phyloP scores from a whole-genome alignment of 2,113 vertebrate genomes.

The Amblyornis subalaris region DNA sequence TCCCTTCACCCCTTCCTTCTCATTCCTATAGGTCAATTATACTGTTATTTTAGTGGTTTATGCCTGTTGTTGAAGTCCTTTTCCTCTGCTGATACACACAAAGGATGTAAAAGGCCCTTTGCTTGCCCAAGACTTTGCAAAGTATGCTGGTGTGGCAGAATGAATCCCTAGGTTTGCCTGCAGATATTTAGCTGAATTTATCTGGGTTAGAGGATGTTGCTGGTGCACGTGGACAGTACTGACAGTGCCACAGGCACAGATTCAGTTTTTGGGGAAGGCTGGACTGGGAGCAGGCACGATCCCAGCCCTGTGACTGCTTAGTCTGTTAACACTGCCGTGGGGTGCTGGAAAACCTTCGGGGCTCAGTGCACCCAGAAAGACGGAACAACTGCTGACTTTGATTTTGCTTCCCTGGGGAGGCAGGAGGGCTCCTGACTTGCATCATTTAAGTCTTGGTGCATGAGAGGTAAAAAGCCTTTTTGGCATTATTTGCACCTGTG shows the following conservation, averaged over 20 bases:
- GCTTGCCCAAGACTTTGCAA: background rate
- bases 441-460: background rate
- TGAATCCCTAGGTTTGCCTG: background rate
- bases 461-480: background rate
- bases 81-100: background rate
- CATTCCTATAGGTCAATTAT: background rate
- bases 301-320: background rate
- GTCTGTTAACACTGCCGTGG: background rate
- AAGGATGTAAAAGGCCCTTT: background rate
- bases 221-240: background rate
- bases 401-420: background rate
- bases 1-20: background rate
- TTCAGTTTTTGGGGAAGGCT: background rate
- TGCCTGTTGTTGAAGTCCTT: background rate
- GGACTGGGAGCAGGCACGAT: background rate
- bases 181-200: background rate
- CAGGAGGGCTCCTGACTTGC: background rate
- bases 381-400: background rate
- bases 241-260: background rate
- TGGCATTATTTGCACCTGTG: constrained; percentile 1
- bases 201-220: background rate
- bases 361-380: background rate
- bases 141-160: background rate
- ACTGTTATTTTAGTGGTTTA: background rate
- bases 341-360: background rate